Percentiles rank a stretch among this genome's conserved stretches.
These are phyloP conservation scores for Dermochelys coriacea DNA, from an alignment of 2,797 vertebrate genomes.

Conservation along the genomic window DNA sequence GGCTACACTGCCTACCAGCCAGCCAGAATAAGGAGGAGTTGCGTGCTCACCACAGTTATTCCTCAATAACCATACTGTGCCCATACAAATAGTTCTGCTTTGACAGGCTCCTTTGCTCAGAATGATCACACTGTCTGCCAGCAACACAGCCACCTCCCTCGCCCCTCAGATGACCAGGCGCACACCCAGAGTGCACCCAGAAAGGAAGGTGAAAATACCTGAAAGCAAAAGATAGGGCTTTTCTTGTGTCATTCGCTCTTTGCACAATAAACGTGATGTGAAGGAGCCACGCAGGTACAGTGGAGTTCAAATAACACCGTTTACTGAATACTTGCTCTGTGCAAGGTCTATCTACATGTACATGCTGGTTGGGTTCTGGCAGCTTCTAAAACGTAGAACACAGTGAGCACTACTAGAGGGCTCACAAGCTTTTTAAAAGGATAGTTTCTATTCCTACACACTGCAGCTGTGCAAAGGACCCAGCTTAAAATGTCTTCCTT, in stretches of 20 bases:
- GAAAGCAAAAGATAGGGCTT: neutral
- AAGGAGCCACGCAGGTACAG: neutral
- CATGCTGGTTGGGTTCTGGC: neutral
- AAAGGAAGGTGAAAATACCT: no score
- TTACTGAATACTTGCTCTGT: neutral
- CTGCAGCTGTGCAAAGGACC: neutral
- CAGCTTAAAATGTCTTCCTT: neutral
- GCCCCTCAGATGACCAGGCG: neutral
- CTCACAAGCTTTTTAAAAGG: neutral
- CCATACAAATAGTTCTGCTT: neutral
- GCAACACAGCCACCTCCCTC: neutral
- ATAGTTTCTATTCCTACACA: neutral
- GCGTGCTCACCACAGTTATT: neutral
- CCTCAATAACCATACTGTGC: neutral
- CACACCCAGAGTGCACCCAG: neutral
- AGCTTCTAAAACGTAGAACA: neutral
- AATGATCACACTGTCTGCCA: neutral
- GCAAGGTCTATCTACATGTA: neutral
- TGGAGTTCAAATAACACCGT: neutral
- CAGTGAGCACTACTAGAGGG: neutral
- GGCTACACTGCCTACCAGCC: neutral
- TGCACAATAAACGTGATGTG: neutral
- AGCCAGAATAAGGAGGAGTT: neutral
- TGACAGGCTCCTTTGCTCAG: neutral
- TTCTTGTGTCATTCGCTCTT: neutral